Evolutionary conservation across 2,797 vertebrate species (phyloP), one percentile per base, ranked within the genome.

Genomic region (Sphaeramia orbicularis): DNA sequence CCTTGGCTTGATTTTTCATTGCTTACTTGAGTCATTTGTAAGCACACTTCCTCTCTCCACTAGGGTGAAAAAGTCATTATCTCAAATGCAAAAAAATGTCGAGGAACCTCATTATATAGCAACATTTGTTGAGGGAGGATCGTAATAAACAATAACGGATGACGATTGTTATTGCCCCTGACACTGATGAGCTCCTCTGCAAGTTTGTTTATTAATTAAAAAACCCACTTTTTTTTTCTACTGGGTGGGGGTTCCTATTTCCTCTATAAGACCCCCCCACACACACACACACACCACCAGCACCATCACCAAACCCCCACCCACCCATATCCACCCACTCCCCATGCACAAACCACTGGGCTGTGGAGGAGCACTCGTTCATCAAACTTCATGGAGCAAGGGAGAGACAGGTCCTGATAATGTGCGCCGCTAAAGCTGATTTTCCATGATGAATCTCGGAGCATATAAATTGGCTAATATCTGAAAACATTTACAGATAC

Each of bases 391-490:
- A 97, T 96, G 92, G 89, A 96, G 97, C 96, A 96, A 96, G 96
- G 95, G 87, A 92, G 92, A 94, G 92, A 92, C 92, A 91, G 92
- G 82, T 86, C 90, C 93, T 97, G 97, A 99, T 99, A 99, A 99
- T 98, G 96, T 95, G 95, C 95, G 93, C 95, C 95, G 96, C 96
- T 99, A 98, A 99, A 98, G 97, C 97, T 99, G 98, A 99, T 99
- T 98, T 98, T 99, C 97, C 96, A 97, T 99, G 97, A 99, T 99
- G 98, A 99, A 99, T 99, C 97, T 99, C 95, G 96, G 97, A 98
- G 98, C 97, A 99, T 99, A 99, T 99, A 99, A 99, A 99, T 99
- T 99, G 97, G 98, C 97, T 99, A 99, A 99, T 99, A 99, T 99
- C 97, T 99, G 96, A 99, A 99, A 99, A 99, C 97, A 99, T 99